These are phyloP conservation scores for Grantiella picta DNA, from an alignment of 2,113 vertebrate species.

Conservation along the genomic window DNA sequence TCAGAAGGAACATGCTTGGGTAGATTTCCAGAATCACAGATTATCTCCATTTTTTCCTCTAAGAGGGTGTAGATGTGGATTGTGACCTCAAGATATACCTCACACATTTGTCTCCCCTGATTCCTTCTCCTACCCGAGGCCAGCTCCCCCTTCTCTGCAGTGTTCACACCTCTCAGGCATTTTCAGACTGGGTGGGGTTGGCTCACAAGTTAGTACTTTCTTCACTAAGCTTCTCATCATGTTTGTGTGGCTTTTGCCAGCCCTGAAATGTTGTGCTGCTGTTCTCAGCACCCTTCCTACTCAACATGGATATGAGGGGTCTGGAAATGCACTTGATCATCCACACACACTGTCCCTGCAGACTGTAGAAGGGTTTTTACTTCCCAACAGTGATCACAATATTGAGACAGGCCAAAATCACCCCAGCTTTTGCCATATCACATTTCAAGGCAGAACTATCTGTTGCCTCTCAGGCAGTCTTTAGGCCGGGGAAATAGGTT, in stretches of 20 bases:
- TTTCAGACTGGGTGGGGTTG: neutral
- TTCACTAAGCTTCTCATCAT: neutral
- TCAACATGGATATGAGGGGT: neutral
- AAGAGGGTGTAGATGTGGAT: neutral
- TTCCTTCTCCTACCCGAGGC: neutral
- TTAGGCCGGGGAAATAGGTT: conserved; percentile 2
- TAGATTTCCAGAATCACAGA: neutral
- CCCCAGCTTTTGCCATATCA: conserved; percentile 12
- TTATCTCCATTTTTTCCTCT: neutral
- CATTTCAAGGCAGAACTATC: conserved; percentile 59
- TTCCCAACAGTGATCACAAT: neutral
- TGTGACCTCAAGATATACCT: neutral
- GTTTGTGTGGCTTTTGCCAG: neutral
- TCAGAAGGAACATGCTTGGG: neutral
- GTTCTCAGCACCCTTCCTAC: neutral
- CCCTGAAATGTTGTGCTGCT: neutral
- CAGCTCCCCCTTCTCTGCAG: neutral
- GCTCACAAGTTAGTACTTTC: neutral
- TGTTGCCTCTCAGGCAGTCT: conserved; percentile 38
- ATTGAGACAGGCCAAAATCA: conserved; percentile 2
- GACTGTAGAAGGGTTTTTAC: neutral
- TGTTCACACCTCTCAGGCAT: neutral
- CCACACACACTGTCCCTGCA: neutral
- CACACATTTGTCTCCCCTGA: neutral
- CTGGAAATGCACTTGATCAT: neutral